phyloP scores from a whole-genome alignment of 2,888 invertebrate species.

The Callosobruchus maculatus region DNA sequence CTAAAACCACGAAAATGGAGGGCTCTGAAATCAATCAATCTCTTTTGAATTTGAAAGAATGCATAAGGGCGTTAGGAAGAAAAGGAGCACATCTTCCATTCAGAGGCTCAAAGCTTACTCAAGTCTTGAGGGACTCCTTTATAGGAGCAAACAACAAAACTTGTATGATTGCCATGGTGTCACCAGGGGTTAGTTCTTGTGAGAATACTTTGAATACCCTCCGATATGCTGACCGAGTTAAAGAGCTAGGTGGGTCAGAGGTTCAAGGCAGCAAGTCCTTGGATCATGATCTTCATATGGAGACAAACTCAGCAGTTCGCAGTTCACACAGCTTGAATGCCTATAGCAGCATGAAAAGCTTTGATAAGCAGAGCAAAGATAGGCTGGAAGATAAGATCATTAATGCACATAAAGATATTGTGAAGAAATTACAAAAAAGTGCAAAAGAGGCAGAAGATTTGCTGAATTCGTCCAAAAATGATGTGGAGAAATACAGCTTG shows the following conservation, averaged over 20 bases:
- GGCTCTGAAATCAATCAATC: constrained; percentile 97
- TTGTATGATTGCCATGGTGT: constrained; percentile 99
- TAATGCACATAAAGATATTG: constrained; percentile 78
- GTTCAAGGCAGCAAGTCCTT: constrained; percentile 6
- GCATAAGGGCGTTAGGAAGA: constrained; percentile 91
- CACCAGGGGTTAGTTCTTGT: constrained; percentile 92
- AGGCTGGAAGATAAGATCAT: constrained; percentile 73
- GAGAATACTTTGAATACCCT: constrained; percentile 98
- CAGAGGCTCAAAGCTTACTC: constrained; percentile 93
- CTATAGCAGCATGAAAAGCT: constrained; percentile 5
- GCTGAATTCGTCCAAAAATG: constrained; percentile 75
- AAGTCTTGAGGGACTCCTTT: constrained; percentile 90
- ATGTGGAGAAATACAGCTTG: constrained; percentile 86
- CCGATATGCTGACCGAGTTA: constrained; percentile 95
- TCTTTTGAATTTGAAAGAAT: constrained; percentile 95
- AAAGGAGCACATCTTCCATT: constrained; percentile 96
- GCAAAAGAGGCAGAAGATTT: constrained; percentile 68
- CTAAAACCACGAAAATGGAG: constrained; percentile 91
- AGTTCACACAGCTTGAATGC: constrained; percentile 12
- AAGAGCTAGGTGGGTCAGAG: constrained; percentile 83
- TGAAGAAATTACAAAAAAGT: constrained; percentile 65
- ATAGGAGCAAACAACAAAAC: constrained; percentile 97
- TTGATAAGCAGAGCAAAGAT: constrained; percentile 6
- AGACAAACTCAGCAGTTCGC: constrained; percentile 14
- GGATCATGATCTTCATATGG: constrained; percentile 10